A percentile compares a stretch with the other conserved stretches of the same genome.
phyloP scores from a whole-genome alignment of 2,797 vertebrate species.

The Leontopithecus rosalia region DNA sequence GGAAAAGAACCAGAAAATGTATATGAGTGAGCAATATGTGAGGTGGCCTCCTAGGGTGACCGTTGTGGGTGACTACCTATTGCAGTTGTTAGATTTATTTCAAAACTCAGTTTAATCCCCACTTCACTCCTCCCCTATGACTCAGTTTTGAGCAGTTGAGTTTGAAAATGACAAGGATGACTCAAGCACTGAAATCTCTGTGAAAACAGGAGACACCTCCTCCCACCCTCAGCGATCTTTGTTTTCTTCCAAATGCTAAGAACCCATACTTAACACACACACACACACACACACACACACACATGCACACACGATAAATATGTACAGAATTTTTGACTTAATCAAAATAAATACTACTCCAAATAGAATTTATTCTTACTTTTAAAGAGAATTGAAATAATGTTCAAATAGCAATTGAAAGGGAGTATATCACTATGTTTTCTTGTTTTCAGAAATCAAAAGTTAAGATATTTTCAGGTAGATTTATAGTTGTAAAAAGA shows the following conservation, averaged over 20 bases:
- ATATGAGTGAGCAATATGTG: background rate
- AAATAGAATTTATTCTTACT: background rate
- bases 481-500: background rate
- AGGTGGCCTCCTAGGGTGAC: background rate
- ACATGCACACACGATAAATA: background rate
- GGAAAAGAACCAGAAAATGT: background rate
- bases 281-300: too few relatives aligned
- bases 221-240: conserved; percentile 10
- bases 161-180: conserved; percentile 81
- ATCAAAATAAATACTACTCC: conserved; percentile 14
- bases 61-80: background rate
- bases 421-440: background rate
- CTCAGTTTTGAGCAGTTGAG: conserved; percentile 80
- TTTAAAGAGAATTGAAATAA: background rate
- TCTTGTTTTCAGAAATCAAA: conserved; percentile 39
- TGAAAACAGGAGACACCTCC: conserved; percentile 70
- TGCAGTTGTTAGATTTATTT: conserved; percentile 4
- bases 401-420: background rate
- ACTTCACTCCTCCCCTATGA: conserved; percentile 67
- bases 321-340: background rate
- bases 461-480: background rate
- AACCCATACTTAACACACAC: background rate
- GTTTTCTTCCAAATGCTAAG: conserved; percentile 52
- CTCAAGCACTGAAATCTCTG: conserved; percentile 71
- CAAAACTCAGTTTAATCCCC: conserved; percentile 27